phyloP scores from a whole-genome alignment of 2,797 vertebrate genomes.

The Manis crassicaudata region DNA sequence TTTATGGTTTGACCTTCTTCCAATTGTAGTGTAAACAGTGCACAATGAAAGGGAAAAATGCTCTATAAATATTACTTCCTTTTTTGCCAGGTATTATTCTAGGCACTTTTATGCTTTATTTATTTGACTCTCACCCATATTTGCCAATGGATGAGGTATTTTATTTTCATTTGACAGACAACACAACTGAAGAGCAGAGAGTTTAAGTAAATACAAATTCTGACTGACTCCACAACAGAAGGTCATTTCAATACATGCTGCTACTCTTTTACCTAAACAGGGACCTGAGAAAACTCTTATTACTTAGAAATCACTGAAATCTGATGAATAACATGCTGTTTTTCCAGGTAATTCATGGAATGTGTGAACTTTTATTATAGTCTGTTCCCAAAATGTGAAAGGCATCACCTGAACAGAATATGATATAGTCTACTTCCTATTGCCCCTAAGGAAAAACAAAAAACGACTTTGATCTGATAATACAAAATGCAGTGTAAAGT shows the following conservation, averaged over 20 bases:
- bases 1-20: background rate
- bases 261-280: background rate
- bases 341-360: background rate
- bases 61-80: background rate
- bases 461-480: background rate
- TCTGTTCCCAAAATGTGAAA: conserved; percentile 28
- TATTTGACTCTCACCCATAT: background rate
- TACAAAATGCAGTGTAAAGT: background rate
- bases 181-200: background rate
- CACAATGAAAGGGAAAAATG: background rate
- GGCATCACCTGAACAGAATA: background rate
- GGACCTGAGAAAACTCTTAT: background rate
- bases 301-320: background rate
- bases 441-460: background rate
- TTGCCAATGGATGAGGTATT: background rate
- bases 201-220: background rate
- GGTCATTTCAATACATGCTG: background rate
- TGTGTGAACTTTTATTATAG: background rate
- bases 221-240: background rate
- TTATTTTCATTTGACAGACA: background rate
- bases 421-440: background rate
- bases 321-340: background rate
- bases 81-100: background rate
- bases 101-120: background rate
- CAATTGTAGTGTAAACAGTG: background rate